Evolutionary conservation across 2,888 invertebrate species (phyloP), one percentile per base, ranked within the genome.

Genomic region (Sylvicola cinctus): DNA sequence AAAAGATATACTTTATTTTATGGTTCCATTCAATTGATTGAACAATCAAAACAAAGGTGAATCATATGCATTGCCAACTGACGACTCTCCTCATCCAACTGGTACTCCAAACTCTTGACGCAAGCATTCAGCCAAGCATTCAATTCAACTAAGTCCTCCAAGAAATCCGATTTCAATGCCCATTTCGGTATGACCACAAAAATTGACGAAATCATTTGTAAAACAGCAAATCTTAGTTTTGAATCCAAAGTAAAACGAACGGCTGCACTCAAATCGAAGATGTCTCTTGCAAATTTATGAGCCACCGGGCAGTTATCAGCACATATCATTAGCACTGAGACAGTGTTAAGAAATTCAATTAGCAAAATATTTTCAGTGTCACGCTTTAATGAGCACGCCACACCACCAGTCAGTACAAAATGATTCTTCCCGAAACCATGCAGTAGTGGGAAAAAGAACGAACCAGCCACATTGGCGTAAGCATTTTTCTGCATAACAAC

Each of bases 361-460:
- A 83, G 48, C 3, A 84, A 47, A 16, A 75, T 61, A 36, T 66
- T 70, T 43, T 76, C 75, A 2, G 67, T 61, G 43, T 79, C 75
- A 33, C 69, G 65, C 32, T 63, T 62, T 7, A 68, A 49, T 13
- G 62, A 61, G 7, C 25, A 11, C 39, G 63, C 61, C 3, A 65
- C 61, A 40, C 63, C 61, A 2, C 66, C 54, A 2, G 62, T 61
- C 4, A 65, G 52, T 2, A 61, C 41, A 48, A 65, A 57, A 46
- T 70, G 68, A 29, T 66, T 64, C 26, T 61, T 61, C 0, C 70
- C 70, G 40, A 71, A 70, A 0, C 78, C 79, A 15, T 72, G 66
- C 1, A 84, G 51, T 2, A 85, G 52, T 0, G 85, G 81, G 49
- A 80, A 90, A 57, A 90, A 87, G 50, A 90, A 91, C 31, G 66